Conservation (phyloP, 2,113 vertebrate genomes). For the Pangasianodon gigas region DNA sequence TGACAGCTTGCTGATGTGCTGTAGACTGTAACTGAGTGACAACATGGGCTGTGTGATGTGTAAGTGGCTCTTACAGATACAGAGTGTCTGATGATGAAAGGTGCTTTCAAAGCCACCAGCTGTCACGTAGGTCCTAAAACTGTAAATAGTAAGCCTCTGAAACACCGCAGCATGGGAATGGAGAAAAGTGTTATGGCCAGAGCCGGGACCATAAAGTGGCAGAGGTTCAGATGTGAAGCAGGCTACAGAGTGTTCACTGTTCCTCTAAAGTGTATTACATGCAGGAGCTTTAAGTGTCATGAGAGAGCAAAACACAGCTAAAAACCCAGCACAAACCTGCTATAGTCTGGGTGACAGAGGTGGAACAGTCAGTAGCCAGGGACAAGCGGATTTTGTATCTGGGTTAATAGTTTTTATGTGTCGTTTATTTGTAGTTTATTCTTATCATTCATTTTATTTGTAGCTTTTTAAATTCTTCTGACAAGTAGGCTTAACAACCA, state of each 20-base stretch:
- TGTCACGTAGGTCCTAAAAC: constrained; percentile 20
- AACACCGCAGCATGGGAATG: neutral
- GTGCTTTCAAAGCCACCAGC: neutral
- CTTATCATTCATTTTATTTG: neutral
- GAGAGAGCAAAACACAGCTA: neutral
- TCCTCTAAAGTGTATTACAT: neutral
- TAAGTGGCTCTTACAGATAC: neutral
- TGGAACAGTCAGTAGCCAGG: neutral
- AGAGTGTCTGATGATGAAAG: neutral
- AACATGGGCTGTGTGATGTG: neutral
- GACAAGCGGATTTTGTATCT: neutral
- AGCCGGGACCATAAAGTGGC: neutral
- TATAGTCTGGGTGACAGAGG: neutral
- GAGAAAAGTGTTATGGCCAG: neutral
- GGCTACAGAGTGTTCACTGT: neutral
- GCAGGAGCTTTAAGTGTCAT: neutral
- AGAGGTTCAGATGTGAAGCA: neutral
- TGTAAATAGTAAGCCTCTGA: neutral
- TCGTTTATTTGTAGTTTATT: neutral
- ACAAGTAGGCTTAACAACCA: neutral
- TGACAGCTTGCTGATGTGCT: too few relatives aligned
- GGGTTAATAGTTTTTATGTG: too few relatives aligned
- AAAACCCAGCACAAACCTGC: neutral
- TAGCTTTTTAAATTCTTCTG: neutral
- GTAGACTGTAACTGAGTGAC: neutral